A percentile compares a stretch with the other conserved stretches of the same genome.
These are phyloP conservation scores for Pammene fasciana DNA, from an alignment of 2,888 invertebrate genomes.

Conservation along the genomic window DNA sequence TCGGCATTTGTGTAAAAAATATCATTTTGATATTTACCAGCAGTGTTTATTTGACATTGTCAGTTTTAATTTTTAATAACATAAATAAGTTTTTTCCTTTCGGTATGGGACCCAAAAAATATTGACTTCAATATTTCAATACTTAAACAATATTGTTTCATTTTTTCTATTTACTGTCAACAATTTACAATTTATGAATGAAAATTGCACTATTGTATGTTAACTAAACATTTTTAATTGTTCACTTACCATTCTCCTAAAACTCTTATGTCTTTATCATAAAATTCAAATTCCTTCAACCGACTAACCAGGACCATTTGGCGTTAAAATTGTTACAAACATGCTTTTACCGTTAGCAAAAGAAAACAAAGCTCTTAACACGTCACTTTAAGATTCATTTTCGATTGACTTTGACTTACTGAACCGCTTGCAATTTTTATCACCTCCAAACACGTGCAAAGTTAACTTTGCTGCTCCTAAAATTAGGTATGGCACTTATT, in stretches of 20 bases:
- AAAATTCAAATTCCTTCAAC: not conserved
- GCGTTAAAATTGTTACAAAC: constrained; percentile 5
- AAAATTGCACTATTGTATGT: constrained; percentile 20
- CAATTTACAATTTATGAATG: not conserved
- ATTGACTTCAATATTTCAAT: no score
- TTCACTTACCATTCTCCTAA: not conserved
- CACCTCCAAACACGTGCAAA: not conserved
- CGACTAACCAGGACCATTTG: not conserved
- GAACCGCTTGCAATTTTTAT: not conserved
- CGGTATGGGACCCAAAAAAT: no score
- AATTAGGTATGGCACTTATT: constrained; percentile 11
- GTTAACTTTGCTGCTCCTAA: not conserved
- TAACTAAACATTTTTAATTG: constrained; percentile 14
- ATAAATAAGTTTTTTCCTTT: no score
- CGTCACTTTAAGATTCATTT: not conserved
- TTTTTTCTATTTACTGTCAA: constrained; percentile 2
- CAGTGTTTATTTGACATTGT: no score
- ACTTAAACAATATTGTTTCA: not conserved
- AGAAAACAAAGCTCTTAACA: not conserved
- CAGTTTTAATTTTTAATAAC: no score
- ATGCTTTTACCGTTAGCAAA: not conserved
- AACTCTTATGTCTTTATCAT: not conserved
- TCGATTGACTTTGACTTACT: not conserved
- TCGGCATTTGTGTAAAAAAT: no score
- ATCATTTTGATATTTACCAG: no score